Evolutionary conservation across 2,113 vertebrate species (phyloP).

Genomic region (Dipodomys merriami): DNA sequence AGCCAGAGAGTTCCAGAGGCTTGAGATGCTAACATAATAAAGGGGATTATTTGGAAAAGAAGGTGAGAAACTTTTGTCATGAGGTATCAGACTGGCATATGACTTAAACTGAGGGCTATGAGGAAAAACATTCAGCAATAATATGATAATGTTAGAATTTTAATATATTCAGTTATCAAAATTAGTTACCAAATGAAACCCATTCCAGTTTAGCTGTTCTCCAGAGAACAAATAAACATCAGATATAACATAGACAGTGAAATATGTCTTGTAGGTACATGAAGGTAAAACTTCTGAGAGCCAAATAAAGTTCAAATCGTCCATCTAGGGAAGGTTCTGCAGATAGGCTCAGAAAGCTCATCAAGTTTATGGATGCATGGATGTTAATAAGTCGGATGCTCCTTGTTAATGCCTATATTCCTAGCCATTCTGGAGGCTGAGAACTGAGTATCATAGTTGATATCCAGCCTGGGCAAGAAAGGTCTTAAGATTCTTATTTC

Average conservation of each 20-base stretch:
- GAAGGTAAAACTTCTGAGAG: not conserved
- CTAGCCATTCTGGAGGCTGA: too few species aligned
- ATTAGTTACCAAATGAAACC: constrained; percentile 7
- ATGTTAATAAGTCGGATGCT: not conserved
- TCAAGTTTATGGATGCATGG: not conserved
- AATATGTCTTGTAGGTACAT: not conserved
- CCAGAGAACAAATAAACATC: constrained; percentile 22
- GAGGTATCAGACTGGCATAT: constrained; percentile 1
- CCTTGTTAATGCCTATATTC: too few species aligned
- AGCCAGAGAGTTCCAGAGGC: constrained; percentile 37
- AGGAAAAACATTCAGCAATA: constrained; percentile 23
- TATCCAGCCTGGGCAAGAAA: too few species aligned
- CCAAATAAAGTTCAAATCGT: not conserved
- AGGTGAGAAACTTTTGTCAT: constrained; percentile 59
- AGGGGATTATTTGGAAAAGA: constrained; percentile 64
- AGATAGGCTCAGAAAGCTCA: not conserved
- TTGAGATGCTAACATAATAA: constrained; percentile 57
- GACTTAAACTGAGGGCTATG: constrained; percentile 42
- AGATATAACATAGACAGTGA: not conserved
- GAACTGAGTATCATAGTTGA: too few species aligned
- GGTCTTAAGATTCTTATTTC: too few species aligned
- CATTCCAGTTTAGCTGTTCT: not conserved
- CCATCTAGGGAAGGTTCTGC: not conserved
- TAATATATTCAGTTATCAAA: not conserved
- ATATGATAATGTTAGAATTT: not conserved